phyloP scores from a whole-genome alignment of 2,797 vertebrate genomes.

The Centropyge bicolor region DNA sequence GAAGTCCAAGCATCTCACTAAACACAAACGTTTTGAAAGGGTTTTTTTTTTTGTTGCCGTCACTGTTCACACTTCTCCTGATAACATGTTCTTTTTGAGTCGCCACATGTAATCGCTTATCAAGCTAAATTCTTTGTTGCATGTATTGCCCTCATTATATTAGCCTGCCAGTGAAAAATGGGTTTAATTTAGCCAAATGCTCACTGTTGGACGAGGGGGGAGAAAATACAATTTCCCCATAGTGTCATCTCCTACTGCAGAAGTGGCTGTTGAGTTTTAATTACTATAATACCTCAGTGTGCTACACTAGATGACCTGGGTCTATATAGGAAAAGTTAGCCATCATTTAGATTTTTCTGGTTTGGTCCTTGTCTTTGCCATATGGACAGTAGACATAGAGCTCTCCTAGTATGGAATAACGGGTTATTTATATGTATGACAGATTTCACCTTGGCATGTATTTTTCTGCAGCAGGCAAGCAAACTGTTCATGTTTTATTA shows the following conservation, averaged over 20 bases:
- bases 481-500: conserved; percentile 82
- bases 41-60: conserved; percentile 15
- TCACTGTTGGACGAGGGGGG: conserved; percentile 54
- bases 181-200: conserved; percentile 86
- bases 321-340: conserved; percentile 58
- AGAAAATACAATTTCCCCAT: conserved; percentile 81
- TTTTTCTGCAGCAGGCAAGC: conserved; percentile 70
- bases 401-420: conserved; percentile 53
- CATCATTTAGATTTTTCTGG: conserved; percentile 45
- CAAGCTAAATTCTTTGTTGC: conserved; percentile 76
- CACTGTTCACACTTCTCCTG: conserved; percentile 43
- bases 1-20: conserved; percentile 27
- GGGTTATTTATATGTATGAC: conserved; percentile 68
- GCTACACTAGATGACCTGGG: conserved; percentile 67
- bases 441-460: conserved; percentile 75
- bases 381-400: conserved; percentile 21
- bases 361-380: conserved; percentile 47
- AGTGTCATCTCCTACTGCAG: conserved; percentile 83
- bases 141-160: conserved; percentile 80
- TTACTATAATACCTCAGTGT: conserved; percentile 83
- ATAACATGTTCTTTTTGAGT: conserved; percentile 57
- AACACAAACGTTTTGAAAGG: conserved; percentile 29
- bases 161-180: conserved; percentile 83
- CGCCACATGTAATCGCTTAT: conserved; percentile 74
- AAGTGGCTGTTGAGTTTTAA: conserved; percentile 83